Percentiles rank a stretch among this genome's conserved stretches.
phyloP scores from a whole-genome alignment of 2,888 invertebrate genomes.

The Ferrisia virgata region DNA sequence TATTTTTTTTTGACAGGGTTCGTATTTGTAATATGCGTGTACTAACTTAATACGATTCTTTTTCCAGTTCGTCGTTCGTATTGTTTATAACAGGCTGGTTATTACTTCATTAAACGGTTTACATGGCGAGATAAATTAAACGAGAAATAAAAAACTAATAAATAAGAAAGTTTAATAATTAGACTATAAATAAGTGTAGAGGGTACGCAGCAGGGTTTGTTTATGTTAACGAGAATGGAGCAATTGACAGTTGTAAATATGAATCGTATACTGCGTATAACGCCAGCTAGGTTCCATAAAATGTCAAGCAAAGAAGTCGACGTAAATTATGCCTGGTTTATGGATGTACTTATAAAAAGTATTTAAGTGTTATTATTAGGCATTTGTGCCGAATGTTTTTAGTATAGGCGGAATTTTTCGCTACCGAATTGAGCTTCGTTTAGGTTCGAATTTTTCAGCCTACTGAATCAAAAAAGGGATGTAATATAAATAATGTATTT shows the following conservation, averaged over 20 bases:
- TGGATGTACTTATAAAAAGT: too few species aligned
- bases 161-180: constrained; percentile 26
- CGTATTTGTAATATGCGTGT: not conserved
- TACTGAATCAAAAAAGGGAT: too few species aligned
- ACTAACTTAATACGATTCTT: not conserved
- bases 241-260: constrained; percentile 11
- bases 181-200: not conserved
- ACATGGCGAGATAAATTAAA: constrained; percentile 4
- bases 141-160: constrained; percentile 14
- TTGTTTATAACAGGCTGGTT: constrained; percentile 1
- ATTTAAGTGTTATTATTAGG: not conserved
- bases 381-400: too few species aligned
- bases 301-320: not conserved
- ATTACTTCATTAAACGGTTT: constrained; percentile 28
- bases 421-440: too few species aligned
- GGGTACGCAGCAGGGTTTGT: constrained; percentile 27
- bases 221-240: constrained; percentile 16
- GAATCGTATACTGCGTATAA: too few species aligned
- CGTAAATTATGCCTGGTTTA: not conserved
- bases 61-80: not conserved
- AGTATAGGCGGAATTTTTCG: too few species aligned
- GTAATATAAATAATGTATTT: too few species aligned
- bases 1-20: not conserved
- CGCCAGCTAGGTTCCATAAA: not conserved
- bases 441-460: too few species aligned